phyloP scores from a whole-genome alignment of 2,797 vertebrate genomes.

The Gallinago nigripennis region DNA sequence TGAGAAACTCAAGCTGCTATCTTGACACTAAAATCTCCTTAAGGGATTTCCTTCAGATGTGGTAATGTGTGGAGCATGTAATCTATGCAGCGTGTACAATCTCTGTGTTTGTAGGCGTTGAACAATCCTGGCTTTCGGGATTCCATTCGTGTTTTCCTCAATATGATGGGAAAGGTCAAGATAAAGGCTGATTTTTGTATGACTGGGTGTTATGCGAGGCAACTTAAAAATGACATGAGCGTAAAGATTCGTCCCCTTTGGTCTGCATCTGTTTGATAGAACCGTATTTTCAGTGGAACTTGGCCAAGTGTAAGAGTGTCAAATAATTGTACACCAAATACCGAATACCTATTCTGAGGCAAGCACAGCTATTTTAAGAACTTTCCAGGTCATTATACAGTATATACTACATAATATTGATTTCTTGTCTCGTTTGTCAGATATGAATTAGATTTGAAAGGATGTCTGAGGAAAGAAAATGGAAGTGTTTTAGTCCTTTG shows the following conservation, averaged over 20 bases:
- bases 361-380: background rate
- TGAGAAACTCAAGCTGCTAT: background rate
- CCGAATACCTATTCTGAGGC: background rate
- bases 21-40: background rate
- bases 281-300: background rate
- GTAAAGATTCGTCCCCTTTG: background rate
- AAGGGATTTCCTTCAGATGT: background rate
- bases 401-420: background rate
- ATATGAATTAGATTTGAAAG: conserved; percentile 3
- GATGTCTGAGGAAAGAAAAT: background rate
- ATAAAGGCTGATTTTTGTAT: background rate
- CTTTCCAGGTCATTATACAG: conserved; percentile 3
- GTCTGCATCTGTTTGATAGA: background rate
- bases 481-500: background rate
- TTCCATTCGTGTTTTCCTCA: background rate
- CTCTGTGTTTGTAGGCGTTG: background rate
- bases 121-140: background rate
- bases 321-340: background rate
- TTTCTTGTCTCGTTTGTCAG: conserved; percentile 32
- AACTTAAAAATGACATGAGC: background rate
- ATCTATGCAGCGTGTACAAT: too few relatives aligned
- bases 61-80: background rate
- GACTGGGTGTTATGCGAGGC: background rate
- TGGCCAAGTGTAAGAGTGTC: background rate
- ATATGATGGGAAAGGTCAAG: background rate